These are phyloP conservation scores for Riptortus pedestris DNA, from an alignment of 1,140 invertebrate species.

Conservation along the genomic window DNA sequence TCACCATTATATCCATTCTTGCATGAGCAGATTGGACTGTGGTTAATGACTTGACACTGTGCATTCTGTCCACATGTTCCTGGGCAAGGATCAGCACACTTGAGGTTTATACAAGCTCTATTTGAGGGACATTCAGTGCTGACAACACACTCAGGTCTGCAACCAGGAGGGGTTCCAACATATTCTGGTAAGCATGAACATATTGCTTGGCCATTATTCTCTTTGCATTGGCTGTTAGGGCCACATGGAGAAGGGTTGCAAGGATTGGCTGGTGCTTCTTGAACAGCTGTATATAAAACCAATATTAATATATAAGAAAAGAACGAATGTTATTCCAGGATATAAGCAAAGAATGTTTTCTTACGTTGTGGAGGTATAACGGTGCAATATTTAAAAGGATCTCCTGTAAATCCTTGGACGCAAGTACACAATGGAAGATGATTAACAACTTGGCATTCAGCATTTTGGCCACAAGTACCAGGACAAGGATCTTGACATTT, in stretches of 20 bases:
- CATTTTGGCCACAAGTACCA: slow-evolving; percentile 60
- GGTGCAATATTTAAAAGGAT: slow-evolving; percentile 55
- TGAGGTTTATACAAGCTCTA: slow-evolving; percentile 63
- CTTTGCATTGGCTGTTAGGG: slow-evolving; percentile 62
- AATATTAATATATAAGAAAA: not conserved
- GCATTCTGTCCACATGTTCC: slow-evolving; percentile 60
- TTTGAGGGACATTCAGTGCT: slow-evolving; percentile 59
- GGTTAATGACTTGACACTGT: slow-evolving; percentile 18
- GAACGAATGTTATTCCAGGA: not conserved
- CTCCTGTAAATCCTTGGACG: slow-evolving; percentile 54
- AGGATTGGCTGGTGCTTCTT: slow-evolving; percentile 38
- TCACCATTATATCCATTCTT: slow-evolving; percentile 48
- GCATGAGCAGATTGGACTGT: slow-evolving; percentile 51
- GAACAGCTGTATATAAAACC: not conserved
- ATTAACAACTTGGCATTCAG: slow-evolving; percentile 61
- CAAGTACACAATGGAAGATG: slow-evolving; percentile 64
- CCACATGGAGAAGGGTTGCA: slow-evolving; percentile 61
- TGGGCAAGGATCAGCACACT: slow-evolving; percentile 67
- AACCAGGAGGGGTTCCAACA: slow-evolving; percentile 59
- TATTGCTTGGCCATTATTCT: slow-evolving; percentile 54
- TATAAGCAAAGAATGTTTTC: not conserved
- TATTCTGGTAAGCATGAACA: slow-evolving; percentile 61
- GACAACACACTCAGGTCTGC: slow-evolving; percentile 62
- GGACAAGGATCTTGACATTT: slow-evolving; percentile 66
- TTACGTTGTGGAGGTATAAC: slow-evolving; percentile 34